Conservation (phyloP, 1,140 invertebrate species). For the Orius insidiosus region DNA sequence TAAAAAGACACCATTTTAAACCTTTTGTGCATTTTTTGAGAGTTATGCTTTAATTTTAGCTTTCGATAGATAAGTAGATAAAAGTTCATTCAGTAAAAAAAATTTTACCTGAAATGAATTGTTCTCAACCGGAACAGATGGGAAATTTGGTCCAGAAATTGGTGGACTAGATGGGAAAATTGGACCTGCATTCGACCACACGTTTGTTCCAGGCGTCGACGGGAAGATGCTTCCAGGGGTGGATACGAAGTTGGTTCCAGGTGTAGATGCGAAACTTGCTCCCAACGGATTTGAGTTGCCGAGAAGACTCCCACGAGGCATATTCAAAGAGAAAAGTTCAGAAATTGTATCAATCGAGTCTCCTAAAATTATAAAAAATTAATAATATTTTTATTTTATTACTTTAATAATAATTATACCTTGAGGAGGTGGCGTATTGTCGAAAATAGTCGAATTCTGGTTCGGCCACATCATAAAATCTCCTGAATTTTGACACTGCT, state of each 20-base stretch:
- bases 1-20: no score
- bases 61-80: no score
- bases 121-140: background rate
- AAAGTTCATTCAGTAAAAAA: no score
- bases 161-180: no score
- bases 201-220: no score
- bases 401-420: no score
- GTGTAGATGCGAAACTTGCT: background rate
- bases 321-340: slow-evolving; percentile 12
- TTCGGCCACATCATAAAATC: slow-evolving; percentile 7
- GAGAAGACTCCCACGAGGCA: slow-evolving; percentile 14
- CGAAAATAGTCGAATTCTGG: slow-evolving; percentile 13
- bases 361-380: slow-evolving; percentile 4
- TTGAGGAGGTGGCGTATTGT: slow-evolving; percentile 14
- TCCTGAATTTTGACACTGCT: slow-evolving; percentile 5
- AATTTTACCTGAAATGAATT: no score
- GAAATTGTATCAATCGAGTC: slow-evolving; percentile 12
- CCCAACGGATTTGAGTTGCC: slow-evolving; percentile 13
- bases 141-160: no score
- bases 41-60: no score
- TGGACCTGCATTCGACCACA: no score
- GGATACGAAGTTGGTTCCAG: background rate
- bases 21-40: no score
- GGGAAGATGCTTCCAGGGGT: background rate
- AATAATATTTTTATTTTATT: background rate